phyloP scores from a whole-genome alignment of 2,888 invertebrate species.

The Idaea straminata region DNA sequence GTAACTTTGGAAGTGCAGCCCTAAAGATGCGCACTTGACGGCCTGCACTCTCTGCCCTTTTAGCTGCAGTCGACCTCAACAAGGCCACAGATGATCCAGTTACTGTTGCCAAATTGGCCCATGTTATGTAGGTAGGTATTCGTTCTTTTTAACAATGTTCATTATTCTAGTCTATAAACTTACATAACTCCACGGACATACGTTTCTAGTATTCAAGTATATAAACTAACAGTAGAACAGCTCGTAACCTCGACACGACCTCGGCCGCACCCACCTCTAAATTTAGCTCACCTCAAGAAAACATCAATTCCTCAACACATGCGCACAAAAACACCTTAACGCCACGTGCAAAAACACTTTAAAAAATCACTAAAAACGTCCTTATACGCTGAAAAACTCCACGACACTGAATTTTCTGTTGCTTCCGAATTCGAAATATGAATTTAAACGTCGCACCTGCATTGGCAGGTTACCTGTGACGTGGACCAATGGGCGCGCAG shows the following conservation, averaged over 20 bases:
- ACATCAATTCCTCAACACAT: conserved; percentile 78
- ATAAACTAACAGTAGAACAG: not conserved
- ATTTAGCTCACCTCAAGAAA: conserved; percentile 78
- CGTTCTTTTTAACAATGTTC: not conserved
- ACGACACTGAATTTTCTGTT: conserved; percentile 34
- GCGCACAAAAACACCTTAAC: conserved; percentile 57
- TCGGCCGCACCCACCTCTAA: conserved; percentile 67
- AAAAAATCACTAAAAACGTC: conserved; percentile 31
- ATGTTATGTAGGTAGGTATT: too few species aligned
- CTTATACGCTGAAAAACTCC: conserved; percentile 29
- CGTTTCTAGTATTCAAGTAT: not conserved
- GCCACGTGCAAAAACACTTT: conserved; percentile 35
- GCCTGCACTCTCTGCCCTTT: too few species aligned
- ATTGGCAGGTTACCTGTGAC: conserved; percentile 58
- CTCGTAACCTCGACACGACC: conserved; percentile 36
- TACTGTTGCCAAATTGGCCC: too few species aligned
- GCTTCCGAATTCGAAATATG: conserved; percentile 20
- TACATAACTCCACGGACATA: not conserved
- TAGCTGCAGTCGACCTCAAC: too few species aligned
- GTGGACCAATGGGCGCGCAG: conserved; percentile 74
- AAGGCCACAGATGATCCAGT: too few species aligned
- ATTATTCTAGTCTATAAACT: not conserved
- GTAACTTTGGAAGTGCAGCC: too few species aligned
- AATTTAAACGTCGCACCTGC: conserved; percentile 45
- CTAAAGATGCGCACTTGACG: too few species aligned